These are phyloP conservation scores for Paratrypauchen microcephalus DNA, from an alignment of 2,797 vertebrate species.

Conservation along the genomic window DNA sequence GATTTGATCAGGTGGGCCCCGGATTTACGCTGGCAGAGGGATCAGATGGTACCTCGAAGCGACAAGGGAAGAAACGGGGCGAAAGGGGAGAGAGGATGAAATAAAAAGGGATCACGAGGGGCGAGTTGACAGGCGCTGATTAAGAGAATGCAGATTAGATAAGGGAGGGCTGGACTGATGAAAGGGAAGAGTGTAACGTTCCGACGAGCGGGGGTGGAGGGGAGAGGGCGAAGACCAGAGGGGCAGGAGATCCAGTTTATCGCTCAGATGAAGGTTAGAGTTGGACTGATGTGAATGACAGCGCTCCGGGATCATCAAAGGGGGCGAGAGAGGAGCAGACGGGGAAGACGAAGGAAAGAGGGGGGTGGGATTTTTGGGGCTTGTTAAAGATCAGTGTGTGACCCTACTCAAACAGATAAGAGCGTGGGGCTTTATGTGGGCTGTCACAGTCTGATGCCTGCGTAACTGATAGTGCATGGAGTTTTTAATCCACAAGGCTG, in stretches of 20 bases:
- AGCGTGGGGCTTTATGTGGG: constrained; percentile 41
- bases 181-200: constrained; percentile 57
- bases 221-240: constrained; percentile 56
- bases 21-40: constrained; percentile 55
- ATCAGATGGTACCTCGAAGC: constrained; percentile 52
- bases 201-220: constrained; percentile 35
- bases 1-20: constrained; percentile 54
- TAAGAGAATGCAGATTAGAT: constrained; percentile 74
- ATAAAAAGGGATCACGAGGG: constrained; percentile 68
- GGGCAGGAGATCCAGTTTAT: constrained; percentile 62
- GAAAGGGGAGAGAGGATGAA: constrained; percentile 43
- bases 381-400: constrained; percentile 44
- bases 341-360: constrained; percentile 33
- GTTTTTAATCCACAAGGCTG: constrained; percentile 14
- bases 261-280: constrained; percentile 71
- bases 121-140: constrained; percentile 69
- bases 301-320: constrained; percentile 59
- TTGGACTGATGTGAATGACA: constrained; percentile 63
- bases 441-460: constrained; percentile 39
- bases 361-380: constrained; percentile 18
- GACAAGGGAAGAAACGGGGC: constrained; percentile 33
- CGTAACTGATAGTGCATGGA: constrained; percentile 20
- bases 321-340: constrained; percentile 29
- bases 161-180: constrained; percentile 63
- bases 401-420: constrained; percentile 38